Conservation (phyloP, 92 coral and sea anemone genomes). For the Palythoa caribaeorum region DNA sequence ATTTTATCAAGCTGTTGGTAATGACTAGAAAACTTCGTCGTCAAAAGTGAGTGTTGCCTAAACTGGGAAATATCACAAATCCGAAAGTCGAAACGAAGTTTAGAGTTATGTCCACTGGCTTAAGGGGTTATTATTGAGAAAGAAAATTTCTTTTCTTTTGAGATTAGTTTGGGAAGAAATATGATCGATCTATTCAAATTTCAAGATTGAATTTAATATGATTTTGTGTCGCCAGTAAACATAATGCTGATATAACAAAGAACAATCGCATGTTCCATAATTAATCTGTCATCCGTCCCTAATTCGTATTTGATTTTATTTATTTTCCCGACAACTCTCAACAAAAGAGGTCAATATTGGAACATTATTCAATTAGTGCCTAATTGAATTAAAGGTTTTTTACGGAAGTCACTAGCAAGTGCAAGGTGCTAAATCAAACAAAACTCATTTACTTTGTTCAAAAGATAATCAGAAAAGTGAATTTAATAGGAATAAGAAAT, state of each 20-base stretch:
- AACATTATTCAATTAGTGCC: slow-evolving; percentile 38
- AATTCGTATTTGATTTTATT: background rate
- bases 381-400: slow-evolving; percentile 24
- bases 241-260: slow-evolving; percentile 8
- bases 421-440: slow-evolving; percentile 19
- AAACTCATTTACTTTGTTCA: slow-evolving; percentile 12
- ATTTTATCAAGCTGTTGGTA: too few relatives aligned
- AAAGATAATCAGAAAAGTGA: slow-evolving; percentile 30
- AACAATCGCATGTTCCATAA: background rate
- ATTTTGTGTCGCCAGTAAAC: slow-evolving; percentile 2
- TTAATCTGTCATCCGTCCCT: background rate
- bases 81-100: too few relatives aligned
- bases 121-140: too few relatives aligned
- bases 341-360: slow-evolving; percentile 24
- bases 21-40: too few relatives aligned
- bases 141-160: background rate
- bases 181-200: slow-evolving; percentile 6
- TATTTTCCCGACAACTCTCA: background rate
- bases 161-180: background rate
- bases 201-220: slow-evolving; percentile 8
- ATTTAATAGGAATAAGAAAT: background rate
- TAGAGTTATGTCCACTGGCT: too few relatives aligned
- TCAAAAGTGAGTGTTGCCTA: too few relatives aligned
- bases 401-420: slow-evolving; percentile 18
- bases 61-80: too few relatives aligned